Conservation (phyloP, 2,888 invertebrate genomes). For the Teleogryllus oceanicus region DNA sequence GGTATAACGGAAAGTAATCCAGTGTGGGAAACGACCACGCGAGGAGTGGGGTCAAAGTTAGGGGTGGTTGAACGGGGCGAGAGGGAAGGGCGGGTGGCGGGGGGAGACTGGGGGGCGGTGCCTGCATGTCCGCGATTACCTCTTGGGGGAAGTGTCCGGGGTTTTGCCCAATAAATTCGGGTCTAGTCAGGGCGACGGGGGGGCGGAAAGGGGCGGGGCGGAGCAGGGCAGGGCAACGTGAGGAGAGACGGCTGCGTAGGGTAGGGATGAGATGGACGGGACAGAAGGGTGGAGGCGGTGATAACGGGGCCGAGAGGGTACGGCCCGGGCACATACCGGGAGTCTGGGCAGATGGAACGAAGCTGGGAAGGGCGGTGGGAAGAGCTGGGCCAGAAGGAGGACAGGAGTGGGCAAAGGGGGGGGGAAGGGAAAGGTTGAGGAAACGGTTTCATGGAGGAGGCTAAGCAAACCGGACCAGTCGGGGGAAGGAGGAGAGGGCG, state of each 20-base stretch:
- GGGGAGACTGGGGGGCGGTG: not conserved
- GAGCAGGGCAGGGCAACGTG: not conserved
- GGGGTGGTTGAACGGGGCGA: too few relatives aligned
- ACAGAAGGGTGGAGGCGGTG: not conserved
- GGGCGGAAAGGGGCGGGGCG: not conserved
- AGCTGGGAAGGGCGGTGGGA: too few relatives aligned
- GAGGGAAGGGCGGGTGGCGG: not conserved
- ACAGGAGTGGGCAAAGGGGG: too few relatives aligned
- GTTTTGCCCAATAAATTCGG: not conserved
- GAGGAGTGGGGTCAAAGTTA: too few relatives aligned
- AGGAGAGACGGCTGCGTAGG: not conserved
- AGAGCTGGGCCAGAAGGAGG: too few relatives aligned
- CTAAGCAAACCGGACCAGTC: too few relatives aligned
- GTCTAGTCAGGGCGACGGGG: not conserved
- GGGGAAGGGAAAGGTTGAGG: not conserved
- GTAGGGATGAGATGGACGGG: not conserved
- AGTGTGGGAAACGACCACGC: too few relatives aligned
- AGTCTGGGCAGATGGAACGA: too few relatives aligned
- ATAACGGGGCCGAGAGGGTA: not conserved
- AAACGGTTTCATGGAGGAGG: not conserved
- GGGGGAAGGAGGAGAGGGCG: not conserved
- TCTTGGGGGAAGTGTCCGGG: not conserved
- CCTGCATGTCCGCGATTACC: conserved; percentile 1
- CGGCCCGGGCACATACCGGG: too few relatives aligned
- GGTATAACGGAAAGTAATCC: too few relatives aligned